Evolutionary conservation across 2,888 invertebrate genomes (phyloP).

Genomic region (Ephialtes manifestator): DNA sequence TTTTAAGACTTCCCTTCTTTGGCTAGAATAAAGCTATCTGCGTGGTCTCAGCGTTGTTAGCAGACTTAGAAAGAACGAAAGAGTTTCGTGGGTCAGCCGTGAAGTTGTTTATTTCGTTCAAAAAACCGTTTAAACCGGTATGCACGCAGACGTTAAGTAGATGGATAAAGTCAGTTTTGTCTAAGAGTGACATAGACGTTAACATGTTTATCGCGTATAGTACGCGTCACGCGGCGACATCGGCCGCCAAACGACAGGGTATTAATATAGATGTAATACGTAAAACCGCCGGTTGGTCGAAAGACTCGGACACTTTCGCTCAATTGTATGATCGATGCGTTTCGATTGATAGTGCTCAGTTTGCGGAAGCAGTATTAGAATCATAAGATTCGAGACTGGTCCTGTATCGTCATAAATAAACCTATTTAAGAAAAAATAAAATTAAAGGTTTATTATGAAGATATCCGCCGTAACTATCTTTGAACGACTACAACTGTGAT

Average conservation of each 20-base stretch:
- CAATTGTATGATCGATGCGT: slow-evolving; percentile 41
- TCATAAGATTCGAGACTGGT: not conserved
- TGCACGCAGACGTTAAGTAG: slow-evolving; percentile 41
- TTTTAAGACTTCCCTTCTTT: slow-evolving; percentile 46
- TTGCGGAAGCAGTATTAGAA: slow-evolving; percentile 32
- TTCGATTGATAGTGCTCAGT: not conserved
- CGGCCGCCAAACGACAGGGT: slow-evolving; percentile 42
- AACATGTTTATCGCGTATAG: slow-evolving; percentile 44
- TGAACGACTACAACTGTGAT: slow-evolving; percentile 48
- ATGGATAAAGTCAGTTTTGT: slow-evolving; percentile 39
- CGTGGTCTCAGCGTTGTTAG: slow-evolving; percentile 30
- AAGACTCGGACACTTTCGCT: slow-evolving; percentile 45
- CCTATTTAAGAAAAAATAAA: slow-evolving; percentile 4
- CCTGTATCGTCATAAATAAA: not conserved
- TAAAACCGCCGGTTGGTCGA: slow-evolving; percentile 45
- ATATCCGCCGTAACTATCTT: slow-evolving; percentile 50
- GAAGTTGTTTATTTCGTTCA: slow-evolving; percentile 52
- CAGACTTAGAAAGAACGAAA: slow-evolving; percentile 49
- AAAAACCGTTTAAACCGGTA: slow-evolving; percentile 23
- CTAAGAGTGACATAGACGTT: slow-evolving; percentile 40
- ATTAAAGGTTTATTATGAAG: not conserved
- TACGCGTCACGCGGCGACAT: slow-evolving; percentile 38
- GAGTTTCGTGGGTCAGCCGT: slow-evolving; percentile 25
- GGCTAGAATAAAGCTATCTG: slow-evolving; percentile 23
- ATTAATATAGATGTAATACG: slow-evolving; percentile 47